Conservation (phyloP, 2,797 vertebrate genomes). For the Euthynnus affinis region DNA sequence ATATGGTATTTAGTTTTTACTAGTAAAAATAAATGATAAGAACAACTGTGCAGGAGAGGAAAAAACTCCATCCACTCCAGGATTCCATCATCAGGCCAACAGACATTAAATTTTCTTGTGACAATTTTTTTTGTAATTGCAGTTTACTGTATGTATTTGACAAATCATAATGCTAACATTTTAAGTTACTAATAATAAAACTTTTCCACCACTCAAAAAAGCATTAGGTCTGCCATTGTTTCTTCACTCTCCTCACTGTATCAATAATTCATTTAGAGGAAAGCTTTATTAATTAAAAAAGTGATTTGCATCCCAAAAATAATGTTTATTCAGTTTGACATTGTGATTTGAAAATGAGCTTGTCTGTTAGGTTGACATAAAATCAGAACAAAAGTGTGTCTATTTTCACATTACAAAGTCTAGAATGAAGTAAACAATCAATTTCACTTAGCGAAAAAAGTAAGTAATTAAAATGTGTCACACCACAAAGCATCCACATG, state of each 20-base stretch:
- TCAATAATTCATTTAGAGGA: neutral
- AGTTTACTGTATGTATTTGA: neutral
- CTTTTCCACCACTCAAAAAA: neutral
- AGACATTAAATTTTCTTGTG: neutral
- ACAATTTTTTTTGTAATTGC: neutral
- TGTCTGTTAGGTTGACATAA: neutral
- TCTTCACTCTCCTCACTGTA: neutral
- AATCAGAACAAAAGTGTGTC: too few species aligned
- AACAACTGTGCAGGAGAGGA: too few species aligned
- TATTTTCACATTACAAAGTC: too few species aligned
- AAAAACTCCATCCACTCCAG: neutral
- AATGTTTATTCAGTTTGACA: neutral
- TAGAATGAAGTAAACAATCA: too few species aligned
- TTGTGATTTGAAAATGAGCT: neutral
- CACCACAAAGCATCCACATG: neutral
- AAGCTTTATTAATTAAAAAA: too few species aligned
- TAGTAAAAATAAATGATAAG: neutral
- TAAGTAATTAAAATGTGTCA: too few species aligned
- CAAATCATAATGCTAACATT: neutral
- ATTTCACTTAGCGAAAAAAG: too few species aligned
- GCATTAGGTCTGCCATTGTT: neutral
- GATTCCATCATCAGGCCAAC: neutral
- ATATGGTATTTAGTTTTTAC: neutral
- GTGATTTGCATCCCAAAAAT: neutral
- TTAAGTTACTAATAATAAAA: neutral